Evolutionary conservation across 1,140 invertebrate genomes (phyloP).

Genomic region (Diploscapter pachys): DNA sequence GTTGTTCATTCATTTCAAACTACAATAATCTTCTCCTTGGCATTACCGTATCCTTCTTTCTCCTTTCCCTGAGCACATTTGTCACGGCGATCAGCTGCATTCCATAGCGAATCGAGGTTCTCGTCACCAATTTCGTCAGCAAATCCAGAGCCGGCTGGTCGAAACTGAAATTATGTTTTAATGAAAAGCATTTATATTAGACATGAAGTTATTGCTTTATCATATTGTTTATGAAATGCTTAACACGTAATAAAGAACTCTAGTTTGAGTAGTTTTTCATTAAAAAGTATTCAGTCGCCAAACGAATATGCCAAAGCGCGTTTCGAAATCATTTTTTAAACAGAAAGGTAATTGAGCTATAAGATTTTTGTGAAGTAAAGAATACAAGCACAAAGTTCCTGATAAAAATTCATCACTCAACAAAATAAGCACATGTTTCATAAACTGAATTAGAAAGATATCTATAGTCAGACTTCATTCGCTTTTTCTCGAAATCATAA

Average conservation of each 20-base stretch:
- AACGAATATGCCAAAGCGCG: no score
- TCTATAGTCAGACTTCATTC: not conserved
- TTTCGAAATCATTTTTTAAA: no score
- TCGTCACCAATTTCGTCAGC: constrained; percentile 85
- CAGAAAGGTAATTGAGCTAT: no score
- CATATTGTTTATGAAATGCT: not conserved
- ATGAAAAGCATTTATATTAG: not conserved
- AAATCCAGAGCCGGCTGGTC: constrained; percentile 81
- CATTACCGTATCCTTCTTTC: constrained; percentile 71
- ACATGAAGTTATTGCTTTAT: no score
- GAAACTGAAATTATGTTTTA: constrained; percentile 73
- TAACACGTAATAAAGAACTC: not conserved
- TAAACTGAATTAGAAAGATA: not conserved
- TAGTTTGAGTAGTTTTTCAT: not conserved
- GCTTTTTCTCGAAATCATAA: not conserved
- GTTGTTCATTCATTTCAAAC: no score
- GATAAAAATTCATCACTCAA: constrained; percentile 18
- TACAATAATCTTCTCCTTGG: constrained; percentile 60
- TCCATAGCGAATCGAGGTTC: constrained; percentile 80
- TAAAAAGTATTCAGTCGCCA: no score
- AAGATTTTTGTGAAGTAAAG: no score
- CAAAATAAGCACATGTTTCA: not conserved
- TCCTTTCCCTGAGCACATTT: constrained; percentile 76
- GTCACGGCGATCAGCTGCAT: constrained; percentile 96
- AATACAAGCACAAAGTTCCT: constrained; percentile 6